Conservation (phyloP, 2,797 vertebrate genomes). For the Borostomias antarcticus region DNA sequence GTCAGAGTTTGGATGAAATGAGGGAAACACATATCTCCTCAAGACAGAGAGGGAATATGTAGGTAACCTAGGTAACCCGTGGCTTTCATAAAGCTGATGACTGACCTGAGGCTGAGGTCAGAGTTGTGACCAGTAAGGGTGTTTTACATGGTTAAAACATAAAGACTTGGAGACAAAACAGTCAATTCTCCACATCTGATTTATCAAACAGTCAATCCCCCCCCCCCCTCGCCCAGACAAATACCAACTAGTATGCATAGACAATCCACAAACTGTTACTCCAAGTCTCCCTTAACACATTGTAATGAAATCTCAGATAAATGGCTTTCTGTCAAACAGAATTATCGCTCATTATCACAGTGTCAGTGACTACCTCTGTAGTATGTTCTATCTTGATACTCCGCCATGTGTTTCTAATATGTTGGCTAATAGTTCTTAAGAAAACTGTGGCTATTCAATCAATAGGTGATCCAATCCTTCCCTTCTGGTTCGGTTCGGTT, state of each 20-base stretch:
- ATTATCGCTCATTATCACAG: constrained; percentile 17
- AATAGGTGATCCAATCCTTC: constrained; percentile 17
- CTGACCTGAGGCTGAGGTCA: constrained; percentile 55
- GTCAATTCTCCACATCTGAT: constrained; percentile 31
- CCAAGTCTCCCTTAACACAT: constrained; percentile 37
- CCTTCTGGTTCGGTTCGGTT: constrained; percentile 3
- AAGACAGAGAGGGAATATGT: constrained; percentile 28
- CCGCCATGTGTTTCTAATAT: constrained; percentile 8
- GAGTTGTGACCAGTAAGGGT: constrained; percentile 23
- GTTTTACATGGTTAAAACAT: constrained; percentile 28
- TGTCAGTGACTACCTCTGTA: constrained; percentile 19
- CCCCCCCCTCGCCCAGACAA: constrained; percentile 41
- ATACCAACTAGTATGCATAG: constrained; percentile 40
- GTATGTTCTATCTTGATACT: not conserved
- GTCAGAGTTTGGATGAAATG: constrained; percentile 29
- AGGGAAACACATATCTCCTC: constrained; percentile 18
- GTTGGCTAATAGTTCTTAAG: constrained; percentile 26
- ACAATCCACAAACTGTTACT: constrained; percentile 47
- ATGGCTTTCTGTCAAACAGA: constrained; percentile 11
- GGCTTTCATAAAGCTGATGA: constrained; percentile 36
- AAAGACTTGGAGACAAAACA: constrained; percentile 36
- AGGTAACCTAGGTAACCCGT: constrained; percentile 15
- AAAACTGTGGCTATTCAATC: constrained; percentile 28
- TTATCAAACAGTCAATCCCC: too few species aligned
- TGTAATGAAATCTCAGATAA: constrained; percentile 26